A percentile compares a stretch with the other conserved stretches of the same genome.
These are phyloP conservation scores for Heteromormyrus szaboi DNA, from an alignment of 2,797 vertebrate species.

Conservation along the genomic window DNA sequence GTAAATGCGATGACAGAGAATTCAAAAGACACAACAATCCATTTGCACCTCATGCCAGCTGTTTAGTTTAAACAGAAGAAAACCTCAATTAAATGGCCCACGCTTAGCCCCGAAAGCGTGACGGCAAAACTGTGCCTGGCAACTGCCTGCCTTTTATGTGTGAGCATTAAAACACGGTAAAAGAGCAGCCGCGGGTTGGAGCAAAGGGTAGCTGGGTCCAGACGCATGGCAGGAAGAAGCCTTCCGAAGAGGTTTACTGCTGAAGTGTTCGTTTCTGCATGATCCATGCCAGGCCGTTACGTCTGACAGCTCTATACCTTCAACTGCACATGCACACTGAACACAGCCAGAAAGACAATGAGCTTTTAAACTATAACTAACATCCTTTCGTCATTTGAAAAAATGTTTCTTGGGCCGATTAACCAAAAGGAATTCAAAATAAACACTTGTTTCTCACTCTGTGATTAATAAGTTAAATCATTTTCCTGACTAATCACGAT, in stretches of 20 bases:
- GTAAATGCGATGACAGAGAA: neutral
- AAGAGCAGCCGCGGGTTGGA: neutral
- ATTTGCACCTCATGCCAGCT: neutral
- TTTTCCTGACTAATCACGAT: neutral
- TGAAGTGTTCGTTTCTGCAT: neutral
- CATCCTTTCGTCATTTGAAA: neutral
- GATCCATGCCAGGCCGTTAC: neutral
- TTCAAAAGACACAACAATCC: neutral
- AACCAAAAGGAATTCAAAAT: neutral
- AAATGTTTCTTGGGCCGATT: neutral
- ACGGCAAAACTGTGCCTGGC: neutral
- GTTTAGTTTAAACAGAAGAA: neutral
- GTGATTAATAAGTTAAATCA: neutral
- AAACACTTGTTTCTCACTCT: neutral
- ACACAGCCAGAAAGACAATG: neutral
- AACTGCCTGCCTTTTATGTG: neutral
- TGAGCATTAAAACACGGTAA: neutral
- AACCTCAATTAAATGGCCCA: neutral
- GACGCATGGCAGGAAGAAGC: neutral
- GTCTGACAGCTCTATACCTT: neutral
- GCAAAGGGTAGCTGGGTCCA: neutral
- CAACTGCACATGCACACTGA: neutral
- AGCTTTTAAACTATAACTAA: neutral
- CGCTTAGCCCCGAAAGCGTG: neutral
- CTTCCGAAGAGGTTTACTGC: neutral